phyloP scores from a whole-genome alignment of 2,113 vertebrate genomes.

The Oncorhynchus gorbuscha region DNA sequence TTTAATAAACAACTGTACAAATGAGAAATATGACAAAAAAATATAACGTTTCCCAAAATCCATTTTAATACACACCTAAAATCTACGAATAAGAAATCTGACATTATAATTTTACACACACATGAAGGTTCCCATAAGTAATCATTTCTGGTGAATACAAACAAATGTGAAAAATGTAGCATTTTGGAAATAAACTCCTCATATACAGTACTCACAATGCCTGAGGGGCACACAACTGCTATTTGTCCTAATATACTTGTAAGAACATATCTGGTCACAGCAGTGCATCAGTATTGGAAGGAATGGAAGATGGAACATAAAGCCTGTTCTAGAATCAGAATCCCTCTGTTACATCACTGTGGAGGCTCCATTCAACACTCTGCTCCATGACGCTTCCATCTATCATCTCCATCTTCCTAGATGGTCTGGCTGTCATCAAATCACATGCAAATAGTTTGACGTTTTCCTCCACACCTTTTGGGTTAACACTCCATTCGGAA shows the following conservation, averaged over 20 bases:
- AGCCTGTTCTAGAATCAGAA: constrained; percentile 13
- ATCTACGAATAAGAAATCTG: no score
- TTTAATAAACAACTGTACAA: no score
- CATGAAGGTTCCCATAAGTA: no score
- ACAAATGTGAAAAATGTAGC: neutral
- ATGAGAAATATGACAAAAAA: no score
- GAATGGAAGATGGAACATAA: neutral
- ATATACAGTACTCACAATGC: constrained; percentile 9
- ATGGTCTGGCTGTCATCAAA: constrained; percentile 2
- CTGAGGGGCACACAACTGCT: neutral
- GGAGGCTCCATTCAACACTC: neutral
- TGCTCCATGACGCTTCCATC: neutral
- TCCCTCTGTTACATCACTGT: neutral
- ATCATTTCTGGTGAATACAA: no score
- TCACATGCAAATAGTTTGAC: constrained; percentile 11
- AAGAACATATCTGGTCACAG: constrained; percentile 34
- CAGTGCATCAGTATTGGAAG: neutral
- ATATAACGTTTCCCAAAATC: no score
- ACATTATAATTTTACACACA: no score
- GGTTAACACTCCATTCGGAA: constrained; percentile 38
- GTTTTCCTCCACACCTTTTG: neutral
- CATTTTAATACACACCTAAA: no score
- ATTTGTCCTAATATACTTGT: constrained; percentile 7
- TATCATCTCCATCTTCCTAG: neutral
- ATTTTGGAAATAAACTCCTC: neutral